phyloP scores from a whole-genome alignment of 1,140 invertebrate species.

The Riptortus pedestris region DNA sequence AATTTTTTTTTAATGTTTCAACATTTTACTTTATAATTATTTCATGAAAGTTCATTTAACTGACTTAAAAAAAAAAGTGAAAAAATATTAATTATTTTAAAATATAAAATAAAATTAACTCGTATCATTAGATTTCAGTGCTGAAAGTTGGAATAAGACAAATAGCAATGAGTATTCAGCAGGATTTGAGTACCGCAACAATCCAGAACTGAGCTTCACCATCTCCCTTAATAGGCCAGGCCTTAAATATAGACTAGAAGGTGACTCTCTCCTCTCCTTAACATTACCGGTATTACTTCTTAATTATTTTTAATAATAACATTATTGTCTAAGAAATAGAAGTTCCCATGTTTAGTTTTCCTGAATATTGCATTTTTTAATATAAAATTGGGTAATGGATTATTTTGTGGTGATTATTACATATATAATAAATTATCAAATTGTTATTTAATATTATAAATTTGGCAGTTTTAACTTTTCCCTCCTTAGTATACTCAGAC shows the following conservation, averaged over 20 bases:
- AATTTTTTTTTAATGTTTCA: not conserved
- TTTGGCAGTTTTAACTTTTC: no score
- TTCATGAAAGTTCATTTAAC: not conserved
- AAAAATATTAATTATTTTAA: not conserved
- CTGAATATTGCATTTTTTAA: no score
- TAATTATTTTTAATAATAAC: not conserved
- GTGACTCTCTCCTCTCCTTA: conserved; percentile 1
- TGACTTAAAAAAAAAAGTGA: not conserved
- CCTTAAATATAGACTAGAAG: conserved; percentile 22
- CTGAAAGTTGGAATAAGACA: conserved; percentile 19
- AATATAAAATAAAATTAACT: not conserved
- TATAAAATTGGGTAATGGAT: no score
- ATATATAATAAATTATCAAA: no score
- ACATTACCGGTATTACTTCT: conserved; percentile 14
- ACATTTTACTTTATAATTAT: not conserved
- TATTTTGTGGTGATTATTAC: no score
- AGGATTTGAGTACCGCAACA: conserved; percentile 19
- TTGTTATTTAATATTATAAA: no score
- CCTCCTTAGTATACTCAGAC: no score
- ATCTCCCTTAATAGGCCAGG: conserved; percentile 14
- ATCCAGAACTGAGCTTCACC: conserved; percentile 16
- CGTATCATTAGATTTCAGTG: conserved; percentile 20
- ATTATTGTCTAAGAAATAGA: no score
- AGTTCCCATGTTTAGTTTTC: no score
- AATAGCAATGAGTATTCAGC: conserved; percentile 13